Base-by-base conservation (phyloP, 1,140 invertebrate species). In the Luehdorfia chinensis region DNA sequence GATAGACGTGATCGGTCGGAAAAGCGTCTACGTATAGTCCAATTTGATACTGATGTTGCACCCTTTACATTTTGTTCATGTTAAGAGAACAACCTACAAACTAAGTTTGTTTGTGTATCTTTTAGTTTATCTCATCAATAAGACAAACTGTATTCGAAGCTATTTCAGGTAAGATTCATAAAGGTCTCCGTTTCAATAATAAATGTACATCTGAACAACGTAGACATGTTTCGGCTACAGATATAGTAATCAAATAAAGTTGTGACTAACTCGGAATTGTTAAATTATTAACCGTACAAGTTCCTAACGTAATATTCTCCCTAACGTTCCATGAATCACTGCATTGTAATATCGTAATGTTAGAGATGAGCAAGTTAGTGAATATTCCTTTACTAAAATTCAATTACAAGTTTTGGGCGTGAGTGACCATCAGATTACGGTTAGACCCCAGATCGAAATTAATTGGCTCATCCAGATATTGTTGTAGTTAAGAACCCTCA, bases 351-450 rank as follows among this genome's bases (percentile, higher is more conserved):
- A 63, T 60, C 62, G 46, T 55, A 57, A 66, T 57, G 53, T 51
- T 55, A 54, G 46, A 51, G 47, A 47, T 61, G 55, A 54, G 30
- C 51, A 66, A 75, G 66, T 75, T 70, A 54, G 55, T 68, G 67
- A 75, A 72, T 75, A 84, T 76, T 79, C 59, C 58, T 58, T 60
- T 78, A 74, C 72, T 64, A 64, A 77, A 81, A 84, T 85, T 83
- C 77, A 85, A 83, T 84, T 85, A 85, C 65, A 84, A 85, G 77
- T 81, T 85, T 79, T 63, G 70, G 69, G 78, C 72, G 69, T 77
- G 72, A 81, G 72, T 85, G 77, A 85, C 81, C 81, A 83, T 84
- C 81, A 81, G 79, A 85, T 84, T 85, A 83, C 73, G 65, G 77
- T 67, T 53, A 54, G 60, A 63, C 69, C 75, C 64, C 63, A 73